Evolutionary conservation across 2,113 vertebrate genomes (phyloP), one percentile per base, ranked within the genome.

Genomic region (Ploceus nigricollis): DNA sequence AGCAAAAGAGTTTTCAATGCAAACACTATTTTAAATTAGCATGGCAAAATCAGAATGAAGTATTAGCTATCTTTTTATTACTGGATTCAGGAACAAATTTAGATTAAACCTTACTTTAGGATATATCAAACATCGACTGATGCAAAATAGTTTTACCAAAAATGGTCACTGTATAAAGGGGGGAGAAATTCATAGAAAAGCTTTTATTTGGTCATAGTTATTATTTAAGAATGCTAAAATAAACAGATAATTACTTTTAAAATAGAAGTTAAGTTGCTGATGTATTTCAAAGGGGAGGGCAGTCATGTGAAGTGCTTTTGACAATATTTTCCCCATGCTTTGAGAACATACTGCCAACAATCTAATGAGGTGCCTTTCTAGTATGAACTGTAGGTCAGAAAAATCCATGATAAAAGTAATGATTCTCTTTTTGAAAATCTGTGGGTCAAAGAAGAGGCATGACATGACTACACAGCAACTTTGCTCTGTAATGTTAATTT

Each of bases 381-480:
- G 45, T n/a, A n/a, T 64, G 76, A 96, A 66, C 84, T 60, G 23
- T 2, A 81, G 93, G 91, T 87, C 86, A 93, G 70, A 83, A 90
- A 96, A 87, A 85, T 64, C 66, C 72, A 61, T 37, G 69, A 95
- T 82, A 89, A 96, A 96, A 96, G 90, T 53, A 73, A 95, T 78
- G 19, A 81, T 90, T 95, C 64, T 70, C 75, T 68, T 84, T 96
- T 60, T 70, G 89, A 94, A 93, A 88, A 82, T 82, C 89, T 17
- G 7, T 47, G 63, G 53, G 75, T 93, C 86, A 91, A 61, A 81
- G 39, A 72, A 64, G 63, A 88, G 35, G 33, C 68, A 57, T 54
- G 61, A 72, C 18, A 23, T 13, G 76, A 82, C 63, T 91, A 42
- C 16, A 18, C 37, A 89, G 69, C 22, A 63, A 33, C 35, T 91